Evolutionary conservation across 2,113 vertebrate genomes (phyloP).

Genomic region (Psilopsiagon aymara): DNA sequence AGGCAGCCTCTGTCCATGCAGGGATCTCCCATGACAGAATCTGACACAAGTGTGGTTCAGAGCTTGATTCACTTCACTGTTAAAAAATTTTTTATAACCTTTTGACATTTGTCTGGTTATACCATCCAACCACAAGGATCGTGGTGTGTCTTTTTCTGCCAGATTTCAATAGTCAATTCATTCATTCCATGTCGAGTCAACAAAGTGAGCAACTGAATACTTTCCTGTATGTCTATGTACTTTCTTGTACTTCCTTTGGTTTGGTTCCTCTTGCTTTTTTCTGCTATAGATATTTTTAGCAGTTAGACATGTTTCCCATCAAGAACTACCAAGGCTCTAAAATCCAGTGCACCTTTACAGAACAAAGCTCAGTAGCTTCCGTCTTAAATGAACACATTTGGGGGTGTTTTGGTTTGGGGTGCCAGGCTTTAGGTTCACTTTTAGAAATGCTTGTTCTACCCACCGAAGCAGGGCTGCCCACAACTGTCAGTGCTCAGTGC

Average conservation of each 20-base stretch:
- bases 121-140: background rate
- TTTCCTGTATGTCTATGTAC: background rate
- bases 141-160: background rate
- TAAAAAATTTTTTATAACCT: background rate
- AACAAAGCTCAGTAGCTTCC: background rate
- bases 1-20: background rate
- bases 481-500: background rate
- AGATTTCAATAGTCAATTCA: background rate
- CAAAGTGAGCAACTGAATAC: background rate
- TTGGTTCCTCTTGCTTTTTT: background rate
- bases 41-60: background rate
- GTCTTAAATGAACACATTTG: background rate
- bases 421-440: background rate
- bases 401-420: background rate
- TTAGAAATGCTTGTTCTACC: background rate
- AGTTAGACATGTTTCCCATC: background rate
- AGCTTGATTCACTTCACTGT: background rate
- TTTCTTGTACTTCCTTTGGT: background rate
- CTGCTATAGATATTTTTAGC: background rate
- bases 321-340: background rate
- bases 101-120: background rate
- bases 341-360: background rate
- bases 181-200: background rate
- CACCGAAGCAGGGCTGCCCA: background rate
- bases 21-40: fast-evolving